Conservation (phyloP, 1,140 invertebrate genomes). For the Saxidomus purpurata region DNA sequence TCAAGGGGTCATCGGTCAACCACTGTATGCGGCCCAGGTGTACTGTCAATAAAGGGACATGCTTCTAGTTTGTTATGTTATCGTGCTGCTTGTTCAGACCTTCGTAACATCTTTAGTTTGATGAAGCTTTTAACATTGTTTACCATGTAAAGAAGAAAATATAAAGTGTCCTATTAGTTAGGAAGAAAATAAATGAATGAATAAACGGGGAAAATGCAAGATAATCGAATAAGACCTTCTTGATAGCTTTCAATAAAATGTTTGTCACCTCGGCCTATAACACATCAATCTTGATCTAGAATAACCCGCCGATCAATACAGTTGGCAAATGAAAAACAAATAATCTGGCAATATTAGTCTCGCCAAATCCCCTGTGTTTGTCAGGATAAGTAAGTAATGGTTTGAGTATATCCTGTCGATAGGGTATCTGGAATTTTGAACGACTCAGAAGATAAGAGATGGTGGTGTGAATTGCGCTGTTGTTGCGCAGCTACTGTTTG, state of each 20-base stretch:
- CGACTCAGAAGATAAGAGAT: neutral
- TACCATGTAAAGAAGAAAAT: too few relatives aligned
- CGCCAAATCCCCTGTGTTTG: constrained; percentile 20
- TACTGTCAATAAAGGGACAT: too few relatives aligned
- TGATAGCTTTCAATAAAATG: constrained; percentile 57
- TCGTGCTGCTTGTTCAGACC: too few relatives aligned
- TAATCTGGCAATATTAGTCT: constrained; percentile 53
- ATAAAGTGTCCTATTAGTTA: neutral
- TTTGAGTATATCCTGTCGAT: neutral
- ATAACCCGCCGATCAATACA: constrained; percentile 40
- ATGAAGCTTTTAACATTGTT: too few relatives aligned
- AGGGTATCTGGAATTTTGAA: constrained; percentile 2
- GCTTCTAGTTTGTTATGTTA: too few relatives aligned
- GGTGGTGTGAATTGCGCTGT: constrained; percentile 5
- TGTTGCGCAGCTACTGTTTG: neutral
- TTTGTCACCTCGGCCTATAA: constrained; percentile 27
- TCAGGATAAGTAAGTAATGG: constrained; percentile 13
- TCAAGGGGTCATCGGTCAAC: too few relatives aligned
- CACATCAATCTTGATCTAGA: constrained; percentile 43
- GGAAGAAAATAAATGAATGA: constrained; percentile 13
- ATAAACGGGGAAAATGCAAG: neutral
- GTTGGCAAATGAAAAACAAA: constrained; percentile 62
- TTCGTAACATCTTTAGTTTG: too few relatives aligned
- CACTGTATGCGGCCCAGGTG: too few relatives aligned
- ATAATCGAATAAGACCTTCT: constrained; percentile 46